A percentile compares a stretch with the other conserved stretches of the same genome.
phyloP scores from a whole-genome alignment of 2,113 vertebrate species.

The Saimiri boliviensis region DNA sequence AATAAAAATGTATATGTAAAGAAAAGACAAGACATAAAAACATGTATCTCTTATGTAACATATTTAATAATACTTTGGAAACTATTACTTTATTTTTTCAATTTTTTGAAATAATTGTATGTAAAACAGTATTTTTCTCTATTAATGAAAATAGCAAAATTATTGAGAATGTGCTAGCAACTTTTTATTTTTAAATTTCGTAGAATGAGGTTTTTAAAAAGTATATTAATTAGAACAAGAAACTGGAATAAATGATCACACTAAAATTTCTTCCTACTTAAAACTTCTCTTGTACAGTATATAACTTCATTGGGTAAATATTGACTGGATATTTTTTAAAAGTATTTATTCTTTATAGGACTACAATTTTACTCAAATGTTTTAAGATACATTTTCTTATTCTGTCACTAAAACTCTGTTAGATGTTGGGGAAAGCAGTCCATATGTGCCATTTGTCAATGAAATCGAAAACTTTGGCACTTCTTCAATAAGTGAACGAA shows the following conservation, averaged over 20 bases:
- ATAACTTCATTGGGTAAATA: conserved; percentile 39
- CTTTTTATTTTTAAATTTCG: neutral
- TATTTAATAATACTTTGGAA: neutral
- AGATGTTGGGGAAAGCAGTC: neutral
- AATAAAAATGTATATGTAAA: neutral
- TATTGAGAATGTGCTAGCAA: neutral
- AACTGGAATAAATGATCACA: neutral
- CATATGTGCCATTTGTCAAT: neutral
- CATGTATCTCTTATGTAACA: neutral
- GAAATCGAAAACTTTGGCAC: neutral
- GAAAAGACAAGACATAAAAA: conserved; percentile 23
- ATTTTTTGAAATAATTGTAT: conserved; percentile 10
- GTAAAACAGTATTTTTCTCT: neutral
- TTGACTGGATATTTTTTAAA: neutral
- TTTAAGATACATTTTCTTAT: conserved; percentile 18
- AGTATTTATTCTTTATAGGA: conserved; percentile 6
- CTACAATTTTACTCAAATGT: conserved; percentile 7
- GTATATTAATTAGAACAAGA: conserved; percentile 9
- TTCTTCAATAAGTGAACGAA: neutral
- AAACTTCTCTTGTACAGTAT: neutral
- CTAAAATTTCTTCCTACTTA: neutral
- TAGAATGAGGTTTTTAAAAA: neutral
- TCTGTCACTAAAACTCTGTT: conserved; percentile 41
- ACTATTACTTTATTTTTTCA: neutral
- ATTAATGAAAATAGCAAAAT: conserved; percentile 4